These are phyloP conservation scores for Ganaspis sp. DNA, from an alignment of 1,140 invertebrate species.

Conservation along the genomic window DNA sequence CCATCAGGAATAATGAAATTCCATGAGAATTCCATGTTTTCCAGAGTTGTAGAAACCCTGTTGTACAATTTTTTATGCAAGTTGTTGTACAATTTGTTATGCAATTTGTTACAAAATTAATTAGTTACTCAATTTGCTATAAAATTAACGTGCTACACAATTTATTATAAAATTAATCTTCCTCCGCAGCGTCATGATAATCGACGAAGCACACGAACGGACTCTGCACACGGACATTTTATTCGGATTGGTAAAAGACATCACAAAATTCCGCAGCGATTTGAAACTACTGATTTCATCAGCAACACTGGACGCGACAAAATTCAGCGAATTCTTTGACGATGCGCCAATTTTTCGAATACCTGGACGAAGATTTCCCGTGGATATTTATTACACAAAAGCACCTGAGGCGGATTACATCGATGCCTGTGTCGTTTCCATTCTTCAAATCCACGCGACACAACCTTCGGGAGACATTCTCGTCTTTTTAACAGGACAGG, in stretches of 20 bases:
- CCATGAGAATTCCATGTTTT: too few relatives aligned
- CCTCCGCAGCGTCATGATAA: slow-evolving; percentile 94
- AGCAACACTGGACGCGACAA: slow-evolving; percentile 98
- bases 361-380: slow-evolving; percentile 90
- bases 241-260: slow-evolving; percentile 99
- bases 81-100: too few relatives aligned
- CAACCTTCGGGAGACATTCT: slow-evolving; percentile 97
- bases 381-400: slow-evolving; percentile 99
- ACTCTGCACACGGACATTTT: slow-evolving; percentile 99
- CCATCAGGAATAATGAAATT: too few relatives aligned
- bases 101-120: too few relatives aligned
- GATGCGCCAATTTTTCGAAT: slow-evolving; percentile 98
- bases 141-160: too few relatives aligned
- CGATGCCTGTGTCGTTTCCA: slow-evolving; percentile 96
- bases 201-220: slow-evolving; percentile 99
- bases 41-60: too few relatives aligned
- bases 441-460: slow-evolving; percentile 98
- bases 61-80: too few relatives aligned
- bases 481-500: slow-evolving; percentile 95
- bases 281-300: slow-evolving; percentile 98
- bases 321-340: slow-evolving; percentile 99
- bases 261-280: slow-evolving; percentile 94
- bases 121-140: too few relatives aligned
- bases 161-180: background rate
- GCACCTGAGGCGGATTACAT: slow-evolving; percentile 99